Evolutionary conservation across 2,888 invertebrate species (phyloP), one percentile per base, ranked within the genome.

Genomic region (Andrena hattorfiana): DNA sequence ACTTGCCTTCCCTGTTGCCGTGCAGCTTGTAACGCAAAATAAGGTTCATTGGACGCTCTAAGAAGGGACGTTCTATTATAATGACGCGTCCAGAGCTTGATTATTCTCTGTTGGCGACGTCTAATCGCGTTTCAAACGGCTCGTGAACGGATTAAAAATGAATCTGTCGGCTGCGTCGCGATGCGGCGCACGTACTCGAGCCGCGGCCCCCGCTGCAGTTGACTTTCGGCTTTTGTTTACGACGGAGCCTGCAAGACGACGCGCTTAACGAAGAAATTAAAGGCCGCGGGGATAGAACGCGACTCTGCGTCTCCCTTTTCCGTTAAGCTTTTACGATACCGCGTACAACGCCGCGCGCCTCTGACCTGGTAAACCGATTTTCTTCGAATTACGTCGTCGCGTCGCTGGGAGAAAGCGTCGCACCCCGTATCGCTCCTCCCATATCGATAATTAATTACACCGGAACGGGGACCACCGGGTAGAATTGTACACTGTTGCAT

Each of bases 251-350:
- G 70, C 20, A 70, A 80, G 60, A 51, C 59, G 73, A 32, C 30
- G 66, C 62, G 63, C 75, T 80, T 80, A 86, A 83, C 72, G 75
- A 86, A 86, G 85, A 75, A 86, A 83, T 83, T 83, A 83, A 86
- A 76, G 77, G 30, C 49, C 51, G 72, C 56, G 20, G 49, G 10
- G 56, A 26, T 28, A 28, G 68, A 51, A 81, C 63, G 62, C 32
- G 54, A 60, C 76, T 63, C 75, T 72, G 72, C 73, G 75, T 63
- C 77, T 70, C 59, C 81, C 48, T 87, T 86, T 80, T 75, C 54
- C 77, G 60, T 85, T 85, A 77, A 87, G 85, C 63, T 85, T 87
- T 87, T 82, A 87, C 71, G 87, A 85, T 68, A 75, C 75, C 72
- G 56, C 85, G 72, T 67, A 73, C 69, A 81, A 79, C 23, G 64